Base-by-base conservation (phyloP, 2,888 invertebrate species). In the Ametastegia equiseti region DNA sequence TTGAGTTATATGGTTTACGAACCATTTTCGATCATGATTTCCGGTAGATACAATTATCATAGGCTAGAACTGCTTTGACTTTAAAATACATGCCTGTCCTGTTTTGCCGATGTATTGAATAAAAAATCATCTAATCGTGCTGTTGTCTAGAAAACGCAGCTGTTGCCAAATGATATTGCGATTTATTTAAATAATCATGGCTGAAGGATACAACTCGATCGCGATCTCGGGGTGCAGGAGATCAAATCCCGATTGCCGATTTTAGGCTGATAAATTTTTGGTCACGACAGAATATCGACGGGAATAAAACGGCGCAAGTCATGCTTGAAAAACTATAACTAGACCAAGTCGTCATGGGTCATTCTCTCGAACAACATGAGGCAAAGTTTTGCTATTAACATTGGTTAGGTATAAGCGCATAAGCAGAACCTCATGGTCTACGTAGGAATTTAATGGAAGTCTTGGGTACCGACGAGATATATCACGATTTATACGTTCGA, bases 251-350 rank as follows among this genome's bases (percentile, higher is more conserved):
- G 30, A 47, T 47, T 3, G 15, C 3, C 11, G 3, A 33, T 33
- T 54, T 36, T 36, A 11, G 4, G 36, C 36, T n/a, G 19, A 11
- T 36, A 13, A 36, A 75, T 75, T 36, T 33, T 54, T 13, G 19
- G 23, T 33, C 19, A 5, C 2, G 75, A 54, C 15, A 42, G 27
- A 23, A 19, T 54, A 54, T 50, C 7, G 75, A 36, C 15, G 15
- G 9, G 54, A 54, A 75, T 75, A 36, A 36, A 75, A 75, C 19
- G 50, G 13, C 3, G 45, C 75, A 36, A 54, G 50, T 75, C 75
- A 75, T 36, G 36, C 33, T 45, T 75, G 54, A 36, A 75, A 54
- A 36, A 75, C 11, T 13, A 33, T 33, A 54, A 33, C 6, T 75
- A 19, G 19, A 75, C 50, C 54, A 54, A 54, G 30, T n/a, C 75